These are phyloP conservation scores for Catalaphyllia jardinei DNA, from an alignment of 64 coral and sea anemone genomes.

Conservation along the genomic window DNA sequence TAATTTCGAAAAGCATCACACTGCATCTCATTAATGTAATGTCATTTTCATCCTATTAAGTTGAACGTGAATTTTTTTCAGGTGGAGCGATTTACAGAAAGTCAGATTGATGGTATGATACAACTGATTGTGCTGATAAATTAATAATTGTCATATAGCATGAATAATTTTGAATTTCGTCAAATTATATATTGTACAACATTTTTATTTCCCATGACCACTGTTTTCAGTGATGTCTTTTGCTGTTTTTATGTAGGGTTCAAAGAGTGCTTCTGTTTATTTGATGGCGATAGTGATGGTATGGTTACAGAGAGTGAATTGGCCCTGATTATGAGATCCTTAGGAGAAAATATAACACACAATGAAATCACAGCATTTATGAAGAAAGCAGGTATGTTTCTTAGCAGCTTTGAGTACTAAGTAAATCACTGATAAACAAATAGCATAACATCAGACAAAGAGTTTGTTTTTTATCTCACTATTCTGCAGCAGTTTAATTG, in stretches of 20 bases:
- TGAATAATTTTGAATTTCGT: no score
- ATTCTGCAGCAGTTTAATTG: no score
- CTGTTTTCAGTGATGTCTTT: background rate
- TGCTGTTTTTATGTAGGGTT: slow-evolving; percentile 55
- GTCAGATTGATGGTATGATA: slow-evolving; percentile 76
- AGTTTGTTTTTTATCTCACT: no score
- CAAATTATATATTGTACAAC: no score
- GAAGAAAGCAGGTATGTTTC: slow-evolving; percentile 68
- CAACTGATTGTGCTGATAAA: no score
- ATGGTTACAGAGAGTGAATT: slow-evolving; percentile 58
- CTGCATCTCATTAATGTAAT: no score
- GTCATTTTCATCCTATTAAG: background rate
- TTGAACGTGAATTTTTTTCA: slow-evolving; percentile 11
- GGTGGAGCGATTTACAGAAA: slow-evolving; percentile 77
- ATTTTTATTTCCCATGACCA: no score
- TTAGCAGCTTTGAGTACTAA: background rate
- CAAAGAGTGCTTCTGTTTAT: slow-evolving; percentile 85
- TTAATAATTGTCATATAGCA: no score
- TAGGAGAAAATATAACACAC: slow-evolving; percentile 84
- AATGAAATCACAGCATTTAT: slow-evolving; percentile 70
- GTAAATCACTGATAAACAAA: no score
- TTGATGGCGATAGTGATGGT: slow-evolving; percentile 88
- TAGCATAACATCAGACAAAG: no score
- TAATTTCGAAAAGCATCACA: no score
- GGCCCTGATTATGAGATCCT: slow-evolving; percentile 74